These are phyloP conservation scores for Hapalemur alaotrensis DNA, from an alignment of 2,797 vertebrate genomes.

Conservation along the genomic window DNA sequence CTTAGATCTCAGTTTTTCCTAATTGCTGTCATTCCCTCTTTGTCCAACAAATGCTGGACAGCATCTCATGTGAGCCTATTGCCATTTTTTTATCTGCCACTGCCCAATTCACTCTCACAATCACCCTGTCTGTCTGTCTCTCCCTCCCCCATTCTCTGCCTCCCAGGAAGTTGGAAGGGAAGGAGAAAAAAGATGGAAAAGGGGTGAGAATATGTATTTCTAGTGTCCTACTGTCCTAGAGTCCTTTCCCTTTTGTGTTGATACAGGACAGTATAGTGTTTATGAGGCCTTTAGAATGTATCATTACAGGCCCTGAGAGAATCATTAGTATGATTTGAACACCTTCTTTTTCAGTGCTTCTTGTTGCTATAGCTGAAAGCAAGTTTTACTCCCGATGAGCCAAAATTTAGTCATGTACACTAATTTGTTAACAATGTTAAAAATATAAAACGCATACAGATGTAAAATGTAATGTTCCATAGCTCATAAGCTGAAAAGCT, in stretches of 20 bases:
- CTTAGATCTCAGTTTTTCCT: background rate
- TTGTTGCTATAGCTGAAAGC: background rate
- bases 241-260: background rate
- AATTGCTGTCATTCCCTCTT: background rate
- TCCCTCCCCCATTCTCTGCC: too few relatives aligned
- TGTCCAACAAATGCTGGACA: background rate
- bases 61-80: background rate
- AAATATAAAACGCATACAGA: background rate
- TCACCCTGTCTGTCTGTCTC: background rate
- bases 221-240: background rate
- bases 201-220: background rate
- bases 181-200: background rate
- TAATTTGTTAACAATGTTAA: conserved; percentile 1
- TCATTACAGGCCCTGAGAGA: background rate
- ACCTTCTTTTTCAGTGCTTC: background rate
- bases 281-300: background rate
- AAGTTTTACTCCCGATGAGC: background rate
- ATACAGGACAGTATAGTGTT: background rate
- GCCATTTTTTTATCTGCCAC: background rate
- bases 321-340: background rate
- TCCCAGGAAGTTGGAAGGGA: background rate
- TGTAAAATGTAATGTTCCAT: background rate
- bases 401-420: background rate
- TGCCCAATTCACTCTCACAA: background rate
- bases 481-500: background rate